Evolutionary conservation across 1,140 invertebrate species (phyloP).

Genomic region (Cylas formicarius): DNA sequence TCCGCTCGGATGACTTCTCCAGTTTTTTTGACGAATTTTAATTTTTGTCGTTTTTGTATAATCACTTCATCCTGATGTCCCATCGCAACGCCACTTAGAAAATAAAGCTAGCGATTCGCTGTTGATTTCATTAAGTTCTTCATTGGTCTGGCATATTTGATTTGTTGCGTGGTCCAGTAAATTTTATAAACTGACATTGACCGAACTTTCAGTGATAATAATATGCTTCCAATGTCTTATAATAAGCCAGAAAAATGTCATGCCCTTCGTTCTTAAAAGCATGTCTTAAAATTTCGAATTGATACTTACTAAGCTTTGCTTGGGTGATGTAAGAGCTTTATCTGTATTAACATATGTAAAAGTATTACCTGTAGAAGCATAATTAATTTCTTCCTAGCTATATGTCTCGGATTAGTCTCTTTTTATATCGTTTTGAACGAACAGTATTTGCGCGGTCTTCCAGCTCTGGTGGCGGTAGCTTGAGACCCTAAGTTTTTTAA

Average conservation of each 20-base stretch:
- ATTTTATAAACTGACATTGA: conserved; percentile 22
- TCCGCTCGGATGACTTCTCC: neutral
- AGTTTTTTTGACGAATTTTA: conserved; percentile 17
- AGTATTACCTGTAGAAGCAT: too few relatives aligned
- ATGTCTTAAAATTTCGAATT: too few relatives aligned
- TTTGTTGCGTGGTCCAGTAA: conserved; percentile 21
- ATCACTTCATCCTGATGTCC: conserved; percentile 8
- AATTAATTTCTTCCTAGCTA: too few relatives aligned
- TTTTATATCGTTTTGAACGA: too few relatives aligned
- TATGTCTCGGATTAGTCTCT: too few relatives aligned
- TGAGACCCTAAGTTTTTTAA: too few relatives aligned
- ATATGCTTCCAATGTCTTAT: conserved; percentile 1
- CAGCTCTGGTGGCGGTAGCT: too few relatives aligned
- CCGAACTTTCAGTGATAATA: conserved; percentile 14
- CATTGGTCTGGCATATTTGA: conserved; percentile 5
- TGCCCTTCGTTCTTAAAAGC: too few relatives aligned
- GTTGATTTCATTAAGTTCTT: neutral
- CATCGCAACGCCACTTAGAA: conserved; percentile 16
- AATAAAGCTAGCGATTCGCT: conserved; percentile 1
- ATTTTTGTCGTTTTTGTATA: conserved; percentile 15
- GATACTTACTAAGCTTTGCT: too few relatives aligned
- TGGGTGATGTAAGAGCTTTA: too few relatives aligned
- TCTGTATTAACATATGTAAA: too few relatives aligned
- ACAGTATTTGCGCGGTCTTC: too few relatives aligned
- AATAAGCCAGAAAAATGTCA: conserved; percentile 6